A percentile compares a stretch with the other conserved stretches of the same genome.
Conservation (phyloP, 2,797 vertebrate genomes). For the Poecilia velifera region DNA sequence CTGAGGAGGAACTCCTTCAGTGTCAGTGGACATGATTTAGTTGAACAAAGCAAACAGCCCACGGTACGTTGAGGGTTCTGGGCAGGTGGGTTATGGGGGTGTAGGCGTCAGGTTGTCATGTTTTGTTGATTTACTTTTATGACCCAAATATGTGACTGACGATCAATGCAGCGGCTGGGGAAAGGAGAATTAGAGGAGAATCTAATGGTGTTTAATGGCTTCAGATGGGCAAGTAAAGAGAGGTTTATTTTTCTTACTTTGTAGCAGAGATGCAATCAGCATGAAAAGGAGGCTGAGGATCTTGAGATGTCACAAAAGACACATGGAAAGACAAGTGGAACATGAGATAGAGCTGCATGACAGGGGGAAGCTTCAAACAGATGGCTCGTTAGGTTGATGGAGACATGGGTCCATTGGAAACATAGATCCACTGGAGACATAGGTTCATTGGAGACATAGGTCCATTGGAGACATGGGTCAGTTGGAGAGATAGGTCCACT, state of each 20-base stretch:
- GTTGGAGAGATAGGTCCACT: too few species aligned
- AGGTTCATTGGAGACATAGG: not conserved
- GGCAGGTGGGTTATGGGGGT: not conserved
- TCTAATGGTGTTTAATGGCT: not conserved
- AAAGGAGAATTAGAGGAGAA: not conserved
- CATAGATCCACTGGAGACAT: not conserved
- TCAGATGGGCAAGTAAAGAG: not conserved
- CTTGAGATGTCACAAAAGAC: not conserved
- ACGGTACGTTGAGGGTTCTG: not conserved
- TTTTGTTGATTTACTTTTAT: conserved; percentile 3
- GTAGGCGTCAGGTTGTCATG: not conserved
- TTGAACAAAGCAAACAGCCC: not conserved
- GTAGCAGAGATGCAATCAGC: not conserved
- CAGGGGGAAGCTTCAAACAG: not conserved
- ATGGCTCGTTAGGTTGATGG: not conserved
- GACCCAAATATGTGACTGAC: not conserved
- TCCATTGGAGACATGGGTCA: too few species aligned
- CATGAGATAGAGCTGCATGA: not conserved
- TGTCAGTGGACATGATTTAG: not conserved
- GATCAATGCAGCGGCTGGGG: not conserved
- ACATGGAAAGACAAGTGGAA: not conserved
- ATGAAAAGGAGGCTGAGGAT: not conserved
- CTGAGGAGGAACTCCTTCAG: not conserved
- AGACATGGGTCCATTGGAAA: not conserved
- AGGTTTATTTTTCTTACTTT: not conserved